Percentiles rank a stretch among this genome's conserved stretches.
phyloP scores from a whole-genome alignment of 2,797 vertebrate genomes.

The Mycteria americana region DNA sequence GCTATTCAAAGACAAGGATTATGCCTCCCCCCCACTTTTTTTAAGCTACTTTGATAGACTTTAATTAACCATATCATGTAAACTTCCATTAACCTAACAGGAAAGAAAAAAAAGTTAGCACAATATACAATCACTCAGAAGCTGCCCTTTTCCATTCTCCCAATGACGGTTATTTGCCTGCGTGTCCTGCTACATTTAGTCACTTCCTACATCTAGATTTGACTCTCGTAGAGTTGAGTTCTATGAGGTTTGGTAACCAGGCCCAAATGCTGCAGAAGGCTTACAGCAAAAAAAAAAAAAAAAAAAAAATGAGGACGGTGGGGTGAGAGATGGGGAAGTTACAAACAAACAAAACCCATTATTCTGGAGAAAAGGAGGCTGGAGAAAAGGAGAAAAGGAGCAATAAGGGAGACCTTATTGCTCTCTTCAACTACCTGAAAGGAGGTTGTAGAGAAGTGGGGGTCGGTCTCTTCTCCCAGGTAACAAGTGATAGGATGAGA shows the following conservation, averaged over 20 bases:
- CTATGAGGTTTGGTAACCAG: background rate
- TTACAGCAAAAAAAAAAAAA: background rate
- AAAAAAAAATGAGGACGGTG: background rate
- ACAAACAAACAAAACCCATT: background rate
- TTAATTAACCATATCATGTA: background rate
- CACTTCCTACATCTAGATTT: background rate
- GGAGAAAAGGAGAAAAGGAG: too few species aligned
- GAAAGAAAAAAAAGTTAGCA: background rate
- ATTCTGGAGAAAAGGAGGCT: too few species aligned
- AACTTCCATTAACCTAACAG: background rate
- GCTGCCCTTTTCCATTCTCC: background rate
- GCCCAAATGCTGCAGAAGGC: background rate
- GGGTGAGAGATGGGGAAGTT: background rate
- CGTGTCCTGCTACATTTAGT: background rate
- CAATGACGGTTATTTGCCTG: accelerated
- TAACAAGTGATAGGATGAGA: too few species aligned
- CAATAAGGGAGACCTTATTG: too few species aligned
- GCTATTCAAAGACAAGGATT: background rate
- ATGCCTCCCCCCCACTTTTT: accelerated
- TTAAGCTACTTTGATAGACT: background rate
- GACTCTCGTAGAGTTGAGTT: background rate
- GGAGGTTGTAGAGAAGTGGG: too few species aligned
- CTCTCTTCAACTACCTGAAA: too few species aligned
- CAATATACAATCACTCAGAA: background rate
- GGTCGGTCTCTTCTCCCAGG: too few species aligned